Conservation (phyloP, 2,888 invertebrate genomes). For the Coleophora deauratella region DNA sequence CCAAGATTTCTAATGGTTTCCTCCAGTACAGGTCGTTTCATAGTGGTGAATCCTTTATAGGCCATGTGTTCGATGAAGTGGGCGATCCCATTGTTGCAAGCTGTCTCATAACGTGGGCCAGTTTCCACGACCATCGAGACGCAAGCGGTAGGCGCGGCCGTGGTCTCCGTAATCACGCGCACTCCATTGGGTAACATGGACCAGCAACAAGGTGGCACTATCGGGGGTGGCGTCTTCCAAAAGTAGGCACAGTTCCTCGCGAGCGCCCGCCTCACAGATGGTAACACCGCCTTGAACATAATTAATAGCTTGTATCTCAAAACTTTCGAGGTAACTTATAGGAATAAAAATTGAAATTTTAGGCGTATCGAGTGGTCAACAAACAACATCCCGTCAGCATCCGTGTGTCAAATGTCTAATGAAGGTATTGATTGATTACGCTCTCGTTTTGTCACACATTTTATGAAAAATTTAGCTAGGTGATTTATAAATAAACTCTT, state of each 20-base stretch:
- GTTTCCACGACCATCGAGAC: constrained; percentile 37
- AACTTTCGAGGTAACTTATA: no score
- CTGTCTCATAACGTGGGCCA: constrained; percentile 45
- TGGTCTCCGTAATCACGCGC: constrained; percentile 37
- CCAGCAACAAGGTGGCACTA: constrained; percentile 1
- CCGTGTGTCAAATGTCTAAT: no score
- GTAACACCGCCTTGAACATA: no score
- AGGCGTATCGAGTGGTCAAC: no score
- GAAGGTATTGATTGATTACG: no score
- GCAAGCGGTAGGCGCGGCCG: constrained; percentile 19
- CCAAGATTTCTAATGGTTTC: constrained; percentile 19
- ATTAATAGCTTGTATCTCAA: no score
- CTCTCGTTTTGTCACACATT: no score
- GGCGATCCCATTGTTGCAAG: constrained; percentile 41
- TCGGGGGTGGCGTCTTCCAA: neutral
- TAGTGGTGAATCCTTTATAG: constrained; percentile 34
- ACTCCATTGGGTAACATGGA: constrained; percentile 38
- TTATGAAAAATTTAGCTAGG: no score
- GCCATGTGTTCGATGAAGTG: constrained; percentile 55
- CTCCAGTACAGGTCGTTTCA: constrained; percentile 24
- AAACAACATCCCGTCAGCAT: no score
- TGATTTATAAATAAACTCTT: no score
- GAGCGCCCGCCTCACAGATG: neutral
- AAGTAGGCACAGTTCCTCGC: neutral
- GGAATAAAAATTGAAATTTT: no score